Evolutionary conservation across 1,140 invertebrate species (phyloP), one percentile per base, ranked within the genome.

Genomic region (Rhagoletis pomonella): DNA sequence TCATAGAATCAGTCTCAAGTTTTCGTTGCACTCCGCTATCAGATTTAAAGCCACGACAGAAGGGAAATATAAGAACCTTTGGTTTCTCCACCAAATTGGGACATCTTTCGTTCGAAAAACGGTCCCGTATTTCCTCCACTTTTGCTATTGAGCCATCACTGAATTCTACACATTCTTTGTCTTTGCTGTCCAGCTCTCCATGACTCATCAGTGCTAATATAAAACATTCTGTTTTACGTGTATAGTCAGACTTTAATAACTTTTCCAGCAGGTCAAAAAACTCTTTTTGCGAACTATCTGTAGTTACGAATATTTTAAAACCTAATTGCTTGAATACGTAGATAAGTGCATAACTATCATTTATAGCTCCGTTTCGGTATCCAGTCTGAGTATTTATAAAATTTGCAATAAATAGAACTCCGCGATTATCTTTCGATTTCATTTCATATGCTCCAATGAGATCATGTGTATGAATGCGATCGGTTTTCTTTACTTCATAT

Each of bases 21-120:
- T 85, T 89, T 62, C 60, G 17, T 29, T 69, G 60, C 6, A 89
- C 65, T 0, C 93, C 93, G 62, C 77, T 86, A 88, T 94, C 93
- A 2, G 88, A 81, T 7, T 64, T 55, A 14, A 90, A 69, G 9
- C 93, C 93, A 9, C 93, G 94, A 92, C 96, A 97, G 67, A 95
- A 94, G 91, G 97, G 96, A 90, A 97, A 96, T 60, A 97, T 95
- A 89, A 97, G 96, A 88, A 97, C 94, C 93, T 97, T 97, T 65
- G 97, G 97, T 90, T 97, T 96, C 64, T 94, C 93, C 0, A 92
- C 89, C 55, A 97, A 93, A 86, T 93, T 86, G 1, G 94, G 94
- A 90, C 96, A 96, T 84, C 94, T 94, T 14, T 92, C 89, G 87
- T 95, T 94, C 67, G 94, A 95, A 90, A 97, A 97, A 88, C 94